Evolutionary conservation across 2,888 invertebrate genomes (phyloP), one percentile per base, ranked within the genome.

Genomic region (Piscicola geometra): DNA sequence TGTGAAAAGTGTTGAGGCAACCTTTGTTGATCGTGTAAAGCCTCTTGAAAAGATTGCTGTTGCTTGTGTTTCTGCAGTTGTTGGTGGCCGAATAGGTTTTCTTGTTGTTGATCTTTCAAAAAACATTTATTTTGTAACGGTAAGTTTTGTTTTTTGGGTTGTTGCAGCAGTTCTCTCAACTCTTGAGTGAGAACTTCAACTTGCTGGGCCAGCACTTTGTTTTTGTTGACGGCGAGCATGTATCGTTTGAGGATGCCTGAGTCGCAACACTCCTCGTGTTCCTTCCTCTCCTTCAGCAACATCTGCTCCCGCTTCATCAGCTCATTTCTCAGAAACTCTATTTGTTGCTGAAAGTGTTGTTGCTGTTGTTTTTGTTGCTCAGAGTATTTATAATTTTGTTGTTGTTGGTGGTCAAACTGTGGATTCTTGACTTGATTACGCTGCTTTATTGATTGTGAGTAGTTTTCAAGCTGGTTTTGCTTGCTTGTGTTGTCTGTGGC

Each of bases 171-270:
- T 5, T 56, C 25, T 56, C n/a, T 56, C n/a, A 56, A 25, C 25
- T 56, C 60, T 25, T 56, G 15, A 3, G 60, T 56, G 3, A 56
- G n/a, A 3, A 25, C 60, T 56, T 56, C 60, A 56, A 56, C 60
- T 56, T 56, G 60, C n/a, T 56, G 21, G 15, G 60, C 3, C 60
- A 56, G n/a, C 60, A 56, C n/a, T 56, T 56, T 56, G n/a, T 56
- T 56, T 56, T 25, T 56, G 60, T 56, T 56, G 60, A 56, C 15
- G n/a, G 60, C 60, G 5, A 56, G 21, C 60, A 56, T 56, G n/a
- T 56, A 56, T 9, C 60, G 60, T n/a, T 56, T 56, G 3, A 56
- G 15, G n/a, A 56, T 56, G 9, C n/a, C n/a, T 5, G 60, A n/a
- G n/a, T 56, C n/a, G 25, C 60, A 56, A 56, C 60, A 56, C 5